phyloP scores from a whole-genome alignment of 2,888 invertebrate species.

The Drosophila neutralis region DNA sequence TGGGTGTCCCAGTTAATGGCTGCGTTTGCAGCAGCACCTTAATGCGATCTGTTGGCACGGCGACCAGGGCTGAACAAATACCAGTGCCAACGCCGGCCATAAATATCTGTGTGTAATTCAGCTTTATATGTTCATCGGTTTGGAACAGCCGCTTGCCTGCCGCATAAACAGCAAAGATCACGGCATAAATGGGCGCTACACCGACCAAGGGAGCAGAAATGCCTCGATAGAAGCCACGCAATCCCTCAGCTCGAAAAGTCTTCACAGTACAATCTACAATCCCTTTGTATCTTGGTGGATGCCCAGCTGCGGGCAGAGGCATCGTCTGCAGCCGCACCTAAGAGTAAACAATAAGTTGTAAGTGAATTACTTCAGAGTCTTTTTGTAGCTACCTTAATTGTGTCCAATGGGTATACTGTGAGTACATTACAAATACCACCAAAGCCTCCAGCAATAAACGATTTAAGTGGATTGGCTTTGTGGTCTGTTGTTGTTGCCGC shows the following conservation, averaged over 20 bases:
- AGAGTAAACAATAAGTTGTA: conserved; percentile 6
- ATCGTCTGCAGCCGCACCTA: conserved; percentile 98
- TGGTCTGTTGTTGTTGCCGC: conserved; percentile 32
- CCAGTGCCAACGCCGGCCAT: conserved; percentile 98
- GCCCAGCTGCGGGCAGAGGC: conserved; percentile 92
- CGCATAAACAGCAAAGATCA: conserved; percentile 97
- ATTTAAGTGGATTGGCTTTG: conserved; percentile 92
- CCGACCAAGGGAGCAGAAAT: conserved; percentile 97
- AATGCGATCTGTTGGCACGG: conserved; percentile 99
- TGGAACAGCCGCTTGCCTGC: conserved; percentile 95
- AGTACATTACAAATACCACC: conserved; percentile 98
- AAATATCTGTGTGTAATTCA: conserved; percentile 92
- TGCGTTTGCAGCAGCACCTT: conserved; percentile 98
- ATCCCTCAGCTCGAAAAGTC: conserved; percentile 95
- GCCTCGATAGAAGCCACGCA: conserved; percentile 93
- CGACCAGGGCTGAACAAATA: conserved; percentile 97
- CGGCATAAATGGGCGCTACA: conserved; percentile 98
- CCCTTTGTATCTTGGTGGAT: conserved; percentile 92
- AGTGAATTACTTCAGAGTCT: neutral
- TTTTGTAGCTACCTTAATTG: conserved; percentile 89
- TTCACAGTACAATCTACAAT: conserved; percentile 96
- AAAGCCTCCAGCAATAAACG: conserved; percentile 98
- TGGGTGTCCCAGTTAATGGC: conserved; percentile 87
- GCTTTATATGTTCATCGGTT: conserved; percentile 86
- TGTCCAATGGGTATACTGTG: conserved; percentile 98